A percentile compares a stretch with the other conserved stretches of the same genome.
Evolutionary conservation across 2,113 vertebrate genomes (phyloP).

Genomic region (Trematomus loennbergii): DNA sequence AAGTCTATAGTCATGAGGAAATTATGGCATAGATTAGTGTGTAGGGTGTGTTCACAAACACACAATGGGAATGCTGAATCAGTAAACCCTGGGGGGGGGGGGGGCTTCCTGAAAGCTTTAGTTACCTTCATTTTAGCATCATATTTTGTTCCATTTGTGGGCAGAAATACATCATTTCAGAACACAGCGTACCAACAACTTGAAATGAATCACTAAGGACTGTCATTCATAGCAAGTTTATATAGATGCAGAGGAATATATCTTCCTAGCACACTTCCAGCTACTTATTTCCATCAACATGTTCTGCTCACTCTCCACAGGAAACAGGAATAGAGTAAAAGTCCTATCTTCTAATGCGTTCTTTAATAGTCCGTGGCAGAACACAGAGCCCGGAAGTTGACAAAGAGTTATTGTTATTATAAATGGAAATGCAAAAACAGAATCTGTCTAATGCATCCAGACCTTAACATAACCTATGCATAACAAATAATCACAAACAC

Average conservation of each 20-base stretch:
- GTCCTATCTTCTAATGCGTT: background rate
- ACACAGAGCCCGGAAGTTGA: constrained; percentile 39
- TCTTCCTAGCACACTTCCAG: background rate
- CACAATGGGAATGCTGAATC: constrained; percentile 1
- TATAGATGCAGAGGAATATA: background rate
- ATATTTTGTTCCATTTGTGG: background rate
- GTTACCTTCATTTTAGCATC: background rate
- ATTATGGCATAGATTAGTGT: constrained; percentile 23
- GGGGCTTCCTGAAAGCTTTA: background rate
- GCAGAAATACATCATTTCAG: background rate
- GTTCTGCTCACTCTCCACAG: background rate
- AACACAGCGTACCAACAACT: background rate
- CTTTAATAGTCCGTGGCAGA: constrained; percentile 49
- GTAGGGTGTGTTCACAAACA: constrained; percentile 15
- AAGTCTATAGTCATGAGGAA: constrained; percentile 26
- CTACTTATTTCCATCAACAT: background rate
- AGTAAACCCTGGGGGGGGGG: background rate
- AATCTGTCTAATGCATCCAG: constrained; percentile 23
- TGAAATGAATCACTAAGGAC: too few relatives aligned
- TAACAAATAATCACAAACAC: constrained; percentile 24
- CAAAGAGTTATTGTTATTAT: constrained; percentile 62
- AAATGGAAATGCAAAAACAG: constrained; percentile 59
- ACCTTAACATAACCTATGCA: constrained; percentile 1
- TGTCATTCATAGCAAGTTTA: background rate
- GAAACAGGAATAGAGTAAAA: too few relatives aligned